Evolutionary conservation across 2,113 vertebrate genomes (phyloP).

Genomic region (Oenanthe oenanthe): DNA sequence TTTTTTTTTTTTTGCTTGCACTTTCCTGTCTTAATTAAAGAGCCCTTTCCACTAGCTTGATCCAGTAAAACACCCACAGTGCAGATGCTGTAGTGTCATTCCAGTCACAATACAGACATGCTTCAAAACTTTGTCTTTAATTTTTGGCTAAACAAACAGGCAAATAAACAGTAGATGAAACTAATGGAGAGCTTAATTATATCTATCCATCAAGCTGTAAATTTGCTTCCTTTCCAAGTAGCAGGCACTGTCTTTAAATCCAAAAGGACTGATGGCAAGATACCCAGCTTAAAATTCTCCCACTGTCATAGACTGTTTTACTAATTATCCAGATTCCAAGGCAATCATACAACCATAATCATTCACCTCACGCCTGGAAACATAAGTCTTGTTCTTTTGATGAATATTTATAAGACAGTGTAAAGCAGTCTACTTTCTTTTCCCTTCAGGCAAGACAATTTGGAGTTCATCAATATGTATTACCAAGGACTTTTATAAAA

Average conservation of each 20-base stretch:
- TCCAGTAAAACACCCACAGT: background rate
- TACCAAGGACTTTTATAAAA: constrained; percentile 96
- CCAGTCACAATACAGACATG: background rate
- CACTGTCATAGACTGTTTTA: constrained; percentile 79
- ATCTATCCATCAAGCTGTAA: constrained; percentile 66
- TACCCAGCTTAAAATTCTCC: constrained; percentile 79
- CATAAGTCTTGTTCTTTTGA: constrained; percentile 86
- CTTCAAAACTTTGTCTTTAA: constrained; percentile 40
- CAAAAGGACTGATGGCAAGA: constrained; percentile 69
- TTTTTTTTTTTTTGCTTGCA: background rate
- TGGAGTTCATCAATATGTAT: constrained; percentile 99
- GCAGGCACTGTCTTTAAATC: constrained; percentile 63
- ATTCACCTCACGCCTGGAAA: constrained; percentile 88
- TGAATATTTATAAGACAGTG: constrained; percentile 95
- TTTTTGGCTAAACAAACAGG: constrained; percentile 66
- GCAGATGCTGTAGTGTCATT: background rate
- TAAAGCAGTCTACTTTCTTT: constrained; percentile 89
- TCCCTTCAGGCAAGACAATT: constrained; percentile 94
- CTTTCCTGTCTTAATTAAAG: constrained; percentile 33
- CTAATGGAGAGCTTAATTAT: constrained; percentile 52
- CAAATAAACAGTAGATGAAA: constrained; percentile 63
- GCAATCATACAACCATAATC: constrained; percentile 86
- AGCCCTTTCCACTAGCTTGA: background rate
- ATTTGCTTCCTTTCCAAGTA: constrained; percentile 47
- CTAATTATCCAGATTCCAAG: constrained; percentile 86